A percentile compares a stretch with the other conserved stretches of the same genome.
phyloP scores from a whole-genome alignment of 1,140 invertebrate species.

The Drosophila saltans region DNA sequence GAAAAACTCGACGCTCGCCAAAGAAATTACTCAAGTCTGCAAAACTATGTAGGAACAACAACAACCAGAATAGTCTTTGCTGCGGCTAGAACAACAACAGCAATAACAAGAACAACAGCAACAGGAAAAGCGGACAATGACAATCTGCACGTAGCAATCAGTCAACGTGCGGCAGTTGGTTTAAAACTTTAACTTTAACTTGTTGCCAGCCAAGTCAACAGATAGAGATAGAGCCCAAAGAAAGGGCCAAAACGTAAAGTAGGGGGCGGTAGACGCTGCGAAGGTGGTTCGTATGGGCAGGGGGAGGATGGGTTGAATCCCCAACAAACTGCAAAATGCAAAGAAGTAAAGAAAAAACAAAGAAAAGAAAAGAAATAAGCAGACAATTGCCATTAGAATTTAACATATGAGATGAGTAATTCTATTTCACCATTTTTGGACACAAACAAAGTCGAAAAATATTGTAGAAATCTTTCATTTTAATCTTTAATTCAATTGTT shows the following conservation, averaged over 20 bases:
- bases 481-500: too few species aligned
- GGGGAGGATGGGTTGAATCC: slow-evolving; percentile 27
- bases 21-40: slow-evolving; percentile 80
- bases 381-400: slow-evolving; percentile 54
- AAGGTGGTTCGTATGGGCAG: not conserved
- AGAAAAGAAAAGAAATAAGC: slow-evolving; percentile 35
- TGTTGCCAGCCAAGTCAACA: slow-evolving; percentile 67
- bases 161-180: slow-evolving; percentile 80
- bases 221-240: slow-evolving; percentile 16
- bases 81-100: slow-evolving; percentile 46
- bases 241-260: not conserved
- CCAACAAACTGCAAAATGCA: slow-evolving; percentile 74
- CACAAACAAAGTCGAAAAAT: not conserved
- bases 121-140: slow-evolving; percentile 68
- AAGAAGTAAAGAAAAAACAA: slow-evolving; percentile 1
- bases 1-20: slow-evolving; percentile 73
- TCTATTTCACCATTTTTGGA: slow-evolving; percentile 13
- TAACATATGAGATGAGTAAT: slow-evolving; percentile 65
- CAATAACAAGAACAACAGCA: slow-evolving; percentile 36
- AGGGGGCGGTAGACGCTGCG: not conserved
- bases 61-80: slow-evolving; percentile 38
- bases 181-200: slow-evolving; percentile 66
- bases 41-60: slow-evolving; percentile 73
- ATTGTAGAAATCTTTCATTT: too few species aligned
- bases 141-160: slow-evolving; percentile 80